phyloP scores from a whole-genome alignment of 2,888 invertebrate genomes.

The Orthonychiurus folsomi region DNA sequence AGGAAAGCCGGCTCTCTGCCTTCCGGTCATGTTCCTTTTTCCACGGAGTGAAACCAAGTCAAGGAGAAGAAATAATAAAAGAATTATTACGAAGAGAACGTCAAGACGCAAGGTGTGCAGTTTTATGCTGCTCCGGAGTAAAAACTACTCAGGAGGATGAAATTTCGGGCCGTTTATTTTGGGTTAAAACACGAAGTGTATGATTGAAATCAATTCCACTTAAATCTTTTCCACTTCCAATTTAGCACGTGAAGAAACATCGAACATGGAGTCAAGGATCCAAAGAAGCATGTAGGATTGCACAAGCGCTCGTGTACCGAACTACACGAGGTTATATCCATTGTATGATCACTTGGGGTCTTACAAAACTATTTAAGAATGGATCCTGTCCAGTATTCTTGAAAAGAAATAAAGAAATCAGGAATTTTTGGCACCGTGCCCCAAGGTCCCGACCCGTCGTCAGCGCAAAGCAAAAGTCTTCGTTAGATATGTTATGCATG shows the following conservation, averaged over 20 bases:
- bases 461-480: background rate
- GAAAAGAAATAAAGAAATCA: background rate
- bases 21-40: too few relatives aligned
- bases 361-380: too few relatives aligned
- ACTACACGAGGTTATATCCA: too few relatives aligned
- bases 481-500: conserved; percentile 8
- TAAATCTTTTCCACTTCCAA: background rate
- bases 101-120: too few relatives aligned
- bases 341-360: too few relatives aligned
- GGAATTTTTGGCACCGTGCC: conserved; percentile 20
- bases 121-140: background rate
- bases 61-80: background rate
- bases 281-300: too few relatives aligned
- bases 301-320: too few relatives aligned
- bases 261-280: too few relatives aligned
- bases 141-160: background rate
- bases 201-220: background rate
- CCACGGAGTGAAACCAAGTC: too few relatives aligned
- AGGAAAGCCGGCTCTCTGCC: background rate
- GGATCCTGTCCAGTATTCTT: background rate
- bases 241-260: too few relatives aligned
- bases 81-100: background rate
- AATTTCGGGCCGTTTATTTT: background rate
- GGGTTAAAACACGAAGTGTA: background rate
- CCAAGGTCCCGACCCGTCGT: conserved; percentile 25